phyloP scores from a whole-genome alignment of 2,888 invertebrate genomes.

The Orthosia gracilis region DNA sequence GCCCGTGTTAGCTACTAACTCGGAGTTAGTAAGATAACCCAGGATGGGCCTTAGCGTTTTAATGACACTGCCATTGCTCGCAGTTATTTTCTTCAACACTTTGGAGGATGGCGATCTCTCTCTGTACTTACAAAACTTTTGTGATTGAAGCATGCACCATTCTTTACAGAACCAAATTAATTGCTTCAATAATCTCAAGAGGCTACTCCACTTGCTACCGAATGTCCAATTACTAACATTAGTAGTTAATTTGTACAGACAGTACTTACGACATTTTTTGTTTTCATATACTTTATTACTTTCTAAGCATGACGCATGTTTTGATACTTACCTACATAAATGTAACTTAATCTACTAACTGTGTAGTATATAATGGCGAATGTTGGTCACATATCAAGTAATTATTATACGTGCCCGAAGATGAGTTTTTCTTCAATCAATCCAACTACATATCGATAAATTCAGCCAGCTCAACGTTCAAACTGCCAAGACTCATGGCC shows the following conservation, averaged over 20 bases:
- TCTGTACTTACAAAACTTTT: too few relatives aligned
- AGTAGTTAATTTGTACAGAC: not conserved
- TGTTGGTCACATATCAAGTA: not conserved
- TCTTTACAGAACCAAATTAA: too few relatives aligned
- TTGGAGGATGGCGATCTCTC: too few relatives aligned
- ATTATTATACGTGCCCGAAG: not conserved
- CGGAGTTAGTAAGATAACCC: too few relatives aligned
- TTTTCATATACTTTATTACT: constrained; percentile 29
- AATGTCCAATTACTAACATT: not conserved
- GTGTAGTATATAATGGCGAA: not conserved
- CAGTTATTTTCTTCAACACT: too few relatives aligned
- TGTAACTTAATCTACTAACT: constrained; percentile 28
- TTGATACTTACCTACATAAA: constrained; percentile 20
- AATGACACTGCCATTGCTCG: too few relatives aligned
- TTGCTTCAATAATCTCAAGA: not conserved
- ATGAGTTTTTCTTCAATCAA: not conserved
- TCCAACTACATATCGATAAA: not conserved
- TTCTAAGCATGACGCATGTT: constrained; percentile 40
- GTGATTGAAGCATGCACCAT: too few relatives aligned
- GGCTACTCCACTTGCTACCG: not conserved
- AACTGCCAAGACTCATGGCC: too few relatives aligned
- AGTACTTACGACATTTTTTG: not conserved
- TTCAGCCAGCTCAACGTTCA: too few relatives aligned
- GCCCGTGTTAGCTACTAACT: too few relatives aligned
- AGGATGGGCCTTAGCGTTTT: too few relatives aligned